Evolutionary conservation across 2,113 vertebrate genomes (phyloP).

Genomic region (Pseudorasbora parva): DNA sequence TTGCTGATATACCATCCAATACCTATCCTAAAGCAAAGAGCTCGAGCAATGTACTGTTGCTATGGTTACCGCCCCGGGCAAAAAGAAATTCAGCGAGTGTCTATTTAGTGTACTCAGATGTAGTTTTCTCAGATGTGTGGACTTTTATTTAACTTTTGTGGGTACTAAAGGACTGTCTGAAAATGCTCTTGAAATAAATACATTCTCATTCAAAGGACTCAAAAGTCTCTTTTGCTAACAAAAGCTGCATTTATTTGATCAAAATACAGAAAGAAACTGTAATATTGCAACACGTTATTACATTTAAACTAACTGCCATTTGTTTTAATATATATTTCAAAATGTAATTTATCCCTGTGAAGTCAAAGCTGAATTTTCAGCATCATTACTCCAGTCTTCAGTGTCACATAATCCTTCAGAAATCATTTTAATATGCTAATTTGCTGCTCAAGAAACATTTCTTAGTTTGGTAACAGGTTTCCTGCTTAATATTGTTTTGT

Average conservation of each 20-base stretch:
- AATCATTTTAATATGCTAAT: not conserved
- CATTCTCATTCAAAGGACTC: not conserved
- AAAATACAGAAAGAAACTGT: too few relatives aligned
- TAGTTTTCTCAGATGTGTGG: not conserved
- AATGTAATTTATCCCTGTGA: too few relatives aligned
- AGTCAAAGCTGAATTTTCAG: not conserved
- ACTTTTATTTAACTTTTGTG: conserved; percentile 4
- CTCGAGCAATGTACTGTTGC: not conserved
- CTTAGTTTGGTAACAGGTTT: too few relatives aligned
- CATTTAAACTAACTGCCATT: not conserved
- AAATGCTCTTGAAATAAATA: not conserved
- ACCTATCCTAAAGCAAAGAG: not conserved
- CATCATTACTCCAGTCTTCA: not conserved
- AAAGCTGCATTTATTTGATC: too few relatives aligned
- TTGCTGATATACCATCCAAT: not conserved
- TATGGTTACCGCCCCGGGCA: not conserved
- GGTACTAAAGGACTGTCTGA: not conserved
- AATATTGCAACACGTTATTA: too few relatives aligned
- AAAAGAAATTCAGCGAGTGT: not conserved
- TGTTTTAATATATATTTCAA: not conserved
- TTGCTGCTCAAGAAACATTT: not conserved
- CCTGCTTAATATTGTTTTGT: not conserved
- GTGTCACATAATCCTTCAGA: not conserved
- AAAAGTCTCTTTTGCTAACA: not conserved
- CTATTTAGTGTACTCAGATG: conserved; percentile 3